Conservation (phyloP, 1,140 invertebrate species). For the Scaptodrosophila lebanonensis region DNA sequence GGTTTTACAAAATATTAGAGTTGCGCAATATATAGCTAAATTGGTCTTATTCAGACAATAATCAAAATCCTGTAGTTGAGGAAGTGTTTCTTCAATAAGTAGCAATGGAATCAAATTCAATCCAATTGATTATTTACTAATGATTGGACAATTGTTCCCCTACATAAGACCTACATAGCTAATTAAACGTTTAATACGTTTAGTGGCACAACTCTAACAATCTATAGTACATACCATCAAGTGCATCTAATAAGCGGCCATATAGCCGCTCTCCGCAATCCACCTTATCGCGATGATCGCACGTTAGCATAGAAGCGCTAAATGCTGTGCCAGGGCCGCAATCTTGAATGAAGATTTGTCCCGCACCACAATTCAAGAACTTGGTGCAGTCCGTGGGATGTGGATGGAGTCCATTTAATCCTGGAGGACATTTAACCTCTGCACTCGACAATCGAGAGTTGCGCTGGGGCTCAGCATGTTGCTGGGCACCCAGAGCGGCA, state of each 20-base stretch:
- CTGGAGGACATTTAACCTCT: constrained; percentile 76
- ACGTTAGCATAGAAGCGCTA: constrained; percentile 79
- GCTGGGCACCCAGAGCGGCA: constrained; percentile 35
- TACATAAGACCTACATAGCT: too few relatives aligned
- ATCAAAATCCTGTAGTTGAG: too few relatives aligned
- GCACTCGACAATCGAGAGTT: background rate
- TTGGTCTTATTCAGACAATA: too few relatives aligned
- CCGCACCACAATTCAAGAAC: too few relatives aligned
- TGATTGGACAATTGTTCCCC: too few relatives aligned
- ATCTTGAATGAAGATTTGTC: constrained; percentile 79
- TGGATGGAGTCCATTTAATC: constrained; percentile 79
- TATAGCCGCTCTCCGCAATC: constrained; percentile 49
- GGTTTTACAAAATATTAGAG: too few relatives aligned
- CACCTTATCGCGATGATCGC: constrained; percentile 82
- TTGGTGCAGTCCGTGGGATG: constrained; percentile 82
- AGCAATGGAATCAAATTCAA: too few relatives aligned
- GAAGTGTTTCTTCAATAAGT: too few relatives aligned
- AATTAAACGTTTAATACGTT: too few relatives aligned
- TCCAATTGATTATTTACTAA: too few relatives aligned
- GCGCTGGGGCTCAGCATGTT: constrained; percentile 10
- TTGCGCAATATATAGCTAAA: too few relatives aligned
- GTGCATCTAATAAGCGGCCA: background rate
- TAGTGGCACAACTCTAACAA: too few relatives aligned
- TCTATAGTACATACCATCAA: constrained; percentile 34
- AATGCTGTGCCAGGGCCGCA: constrained; percentile 85